Conservation (phyloP, 2,797 vertebrate genomes). For the Pseudochaenichthys georgianus region DNA sequence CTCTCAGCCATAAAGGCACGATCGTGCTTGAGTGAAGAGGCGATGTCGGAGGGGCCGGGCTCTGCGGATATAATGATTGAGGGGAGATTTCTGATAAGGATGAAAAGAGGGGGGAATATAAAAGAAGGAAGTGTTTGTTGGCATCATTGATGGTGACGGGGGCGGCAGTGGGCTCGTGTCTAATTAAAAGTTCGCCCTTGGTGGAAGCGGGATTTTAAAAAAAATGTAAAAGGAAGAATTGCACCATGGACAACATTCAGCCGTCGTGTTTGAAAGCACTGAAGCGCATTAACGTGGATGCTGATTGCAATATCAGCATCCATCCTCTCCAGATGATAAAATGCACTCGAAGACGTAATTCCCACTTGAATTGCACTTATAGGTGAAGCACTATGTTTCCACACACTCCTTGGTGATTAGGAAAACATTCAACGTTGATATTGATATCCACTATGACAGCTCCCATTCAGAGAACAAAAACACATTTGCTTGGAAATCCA, state of each 20-base stretch:
- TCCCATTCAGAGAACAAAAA: constrained; percentile 42
- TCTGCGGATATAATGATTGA: constrained; percentile 63
- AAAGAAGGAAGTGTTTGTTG: constrained; percentile 55
- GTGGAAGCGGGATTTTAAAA: constrained; percentile 29
- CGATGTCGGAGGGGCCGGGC: constrained; percentile 48
- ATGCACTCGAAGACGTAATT: neutral
- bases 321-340: neutral
- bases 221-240: constrained; percentile 1
- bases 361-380: constrained; percentile 14
- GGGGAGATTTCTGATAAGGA: constrained; percentile 67
- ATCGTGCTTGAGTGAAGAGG: constrained; percentile 76
- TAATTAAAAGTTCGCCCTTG: constrained; percentile 67
- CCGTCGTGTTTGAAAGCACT: neutral
- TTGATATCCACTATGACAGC: constrained; percentile 55
- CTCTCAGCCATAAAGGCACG: constrained; percentile 62
- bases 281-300: neutral
- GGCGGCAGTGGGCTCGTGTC: constrained; percentile 15
- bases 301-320: neutral
- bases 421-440: constrained; percentile 38
- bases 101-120: constrained; percentile 34
- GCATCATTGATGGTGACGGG: neutral
- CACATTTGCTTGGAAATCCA: constrained; percentile 64
- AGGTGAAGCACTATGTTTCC: neutral
- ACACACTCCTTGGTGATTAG: constrained; percentile 14
- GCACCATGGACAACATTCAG: constrained; percentile 10